Base-by-base conservation (phyloP, 1,140 invertebrate species). In the Coboldia fuscipes region DNA sequence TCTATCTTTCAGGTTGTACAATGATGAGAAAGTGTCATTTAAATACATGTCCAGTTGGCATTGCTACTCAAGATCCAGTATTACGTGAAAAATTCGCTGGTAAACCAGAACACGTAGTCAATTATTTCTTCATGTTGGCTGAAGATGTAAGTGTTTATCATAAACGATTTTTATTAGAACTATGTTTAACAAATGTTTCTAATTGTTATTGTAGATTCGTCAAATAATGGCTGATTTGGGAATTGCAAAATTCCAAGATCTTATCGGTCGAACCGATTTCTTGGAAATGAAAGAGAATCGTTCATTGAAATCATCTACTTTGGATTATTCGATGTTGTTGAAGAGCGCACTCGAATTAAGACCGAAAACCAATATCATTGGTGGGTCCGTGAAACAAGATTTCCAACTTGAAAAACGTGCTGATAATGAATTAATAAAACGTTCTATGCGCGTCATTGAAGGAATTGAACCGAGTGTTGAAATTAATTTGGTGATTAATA, bases 11-110 rank as follows among this genome's bases (percentile, higher is more conserved):
- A 68, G 64, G 94, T 8, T 99, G 94, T 51, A 99, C 92, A 6
- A 97, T 98, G 94, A 98, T 98, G 94, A 66, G 94, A 33, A 99
- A 98, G 56, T 99, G 94, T 54, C 94, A 99, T 58, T 62, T 99
- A 36, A 99, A 99, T 58, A 98, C 94, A 17, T 99, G 94, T 49
- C 94, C 94, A 0, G 94, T 98, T 34, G 94, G 94, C 39, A 85
- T 98, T 46, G 93, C 93, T 2, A 99, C 94, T 1, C 89, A 93
- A 62, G 94, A 99, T 67, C 93, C 93, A 0, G 66, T 77, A 12
- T 59, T 99, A 14, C 64, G 94, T 16, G 88, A 89, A 48, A 97
- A 97, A 56, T 99, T 98, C 61, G 81, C 77, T 16, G 94, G 94
- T 19, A 89, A 93, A 50, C 92, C 93, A 0, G 93, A 99, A 55